Conservation (phyloP, 2,888 invertebrate genomes). For the Gymnocheta viridis region DNA sequence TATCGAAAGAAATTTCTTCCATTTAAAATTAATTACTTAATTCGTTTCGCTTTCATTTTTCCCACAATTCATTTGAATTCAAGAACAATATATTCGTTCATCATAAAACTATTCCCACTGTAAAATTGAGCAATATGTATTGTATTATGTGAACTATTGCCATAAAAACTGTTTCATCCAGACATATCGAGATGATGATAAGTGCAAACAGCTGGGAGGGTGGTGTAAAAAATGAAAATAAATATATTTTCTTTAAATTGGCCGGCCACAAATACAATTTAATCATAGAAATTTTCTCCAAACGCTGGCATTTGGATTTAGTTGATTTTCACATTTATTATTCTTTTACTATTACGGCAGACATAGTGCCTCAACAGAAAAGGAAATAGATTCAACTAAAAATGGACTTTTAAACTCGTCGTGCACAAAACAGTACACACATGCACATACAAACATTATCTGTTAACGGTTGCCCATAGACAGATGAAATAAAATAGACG, state of each 20-base stretch:
- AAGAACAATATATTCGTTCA: not conserved
- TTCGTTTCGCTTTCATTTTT: no score
- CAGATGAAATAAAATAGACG: slow-evolving; percentile 48
- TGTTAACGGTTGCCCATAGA: slow-evolving; percentile 22
- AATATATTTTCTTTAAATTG: slow-evolving; percentile 56
- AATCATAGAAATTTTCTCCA: slow-evolving; percentile 38
- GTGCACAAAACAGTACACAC: not conserved
- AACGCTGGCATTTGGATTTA: slow-evolving; percentile 46
- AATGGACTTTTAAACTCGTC: slow-evolving; percentile 57
- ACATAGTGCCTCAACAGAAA: slow-evolving; percentile 62
- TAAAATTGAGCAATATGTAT: not conserved
- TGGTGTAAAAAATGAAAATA: slow-evolving; percentile 41
- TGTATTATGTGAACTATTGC: slow-evolving; percentile 37
- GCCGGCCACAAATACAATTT: slow-evolving; percentile 51
- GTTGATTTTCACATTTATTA: not conserved
- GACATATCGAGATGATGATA: slow-evolving; percentile 20
- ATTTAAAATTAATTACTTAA: no score
- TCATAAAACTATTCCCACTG: not conserved
- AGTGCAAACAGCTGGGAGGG: slow-evolving; percentile 17
- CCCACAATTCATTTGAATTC: not conserved
- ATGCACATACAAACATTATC: slow-evolving; percentile 2
- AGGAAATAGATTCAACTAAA: slow-evolving; percentile 58
- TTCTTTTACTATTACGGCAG: slow-evolving; percentile 39
- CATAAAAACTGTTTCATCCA: slow-evolving; percentile 31
- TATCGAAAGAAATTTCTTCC: no score